Conservation (phyloP, 2,888 invertebrate genomes). For the Trissoscelio sp. region DNA sequence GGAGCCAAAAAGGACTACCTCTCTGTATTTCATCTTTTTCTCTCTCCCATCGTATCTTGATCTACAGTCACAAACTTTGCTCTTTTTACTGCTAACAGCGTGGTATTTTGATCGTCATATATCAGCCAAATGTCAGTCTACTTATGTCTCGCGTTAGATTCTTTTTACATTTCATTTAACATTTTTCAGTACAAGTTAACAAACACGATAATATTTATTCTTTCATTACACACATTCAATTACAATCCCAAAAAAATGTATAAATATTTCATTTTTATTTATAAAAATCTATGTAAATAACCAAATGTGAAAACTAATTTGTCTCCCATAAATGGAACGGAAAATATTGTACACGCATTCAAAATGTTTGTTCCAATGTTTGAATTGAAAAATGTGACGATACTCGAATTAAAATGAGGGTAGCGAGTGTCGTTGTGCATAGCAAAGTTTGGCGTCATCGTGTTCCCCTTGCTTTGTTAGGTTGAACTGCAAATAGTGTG, state of each 20-base stretch:
- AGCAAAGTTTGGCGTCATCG: conserved; percentile 75
- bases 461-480: conserved; percentile 68
- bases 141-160: conserved; percentile 51
- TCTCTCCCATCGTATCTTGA: conserved; percentile 44
- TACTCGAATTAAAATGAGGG: conserved; percentile 47
- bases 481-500: conserved; percentile 79
- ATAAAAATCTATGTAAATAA: too few species aligned
- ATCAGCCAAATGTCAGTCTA: conserved; percentile 67
- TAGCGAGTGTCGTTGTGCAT: conserved; percentile 69
- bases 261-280: too few species aligned
- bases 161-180: conserved; percentile 46
- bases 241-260: too few species aligned
- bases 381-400: conserved; percentile 33
- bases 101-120: conserved; percentile 68
- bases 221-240: background rate
- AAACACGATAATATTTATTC: background rate
- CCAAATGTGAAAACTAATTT: background rate
- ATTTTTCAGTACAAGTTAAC: conserved; percentile 6
- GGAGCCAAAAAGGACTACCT: conserved; percentile 29
- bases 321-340: background rate
- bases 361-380: conserved; percentile 8
- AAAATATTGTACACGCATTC: background rate
- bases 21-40: conserved; percentile 62
- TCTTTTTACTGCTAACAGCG: conserved; percentile 63
- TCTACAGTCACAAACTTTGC: conserved; percentile 48